These are phyloP conservation scores for Diprion similis DNA, from an alignment of 1,140 invertebrate genomes.

Conservation along the genomic window DNA sequence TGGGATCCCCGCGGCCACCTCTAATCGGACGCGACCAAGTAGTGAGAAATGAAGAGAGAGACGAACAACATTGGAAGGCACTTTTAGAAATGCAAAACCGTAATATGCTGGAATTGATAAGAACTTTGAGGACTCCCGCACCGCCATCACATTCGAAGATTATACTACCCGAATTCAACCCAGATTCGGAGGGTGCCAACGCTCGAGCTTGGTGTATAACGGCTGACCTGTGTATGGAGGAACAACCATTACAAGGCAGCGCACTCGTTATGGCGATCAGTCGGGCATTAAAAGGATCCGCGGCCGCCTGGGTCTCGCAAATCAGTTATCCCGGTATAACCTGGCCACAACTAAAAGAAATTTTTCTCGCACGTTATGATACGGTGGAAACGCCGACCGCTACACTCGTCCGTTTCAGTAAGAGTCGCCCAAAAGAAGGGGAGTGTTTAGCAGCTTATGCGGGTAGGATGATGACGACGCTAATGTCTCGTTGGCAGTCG, in stretches of 20 bases:
- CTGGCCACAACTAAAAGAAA: constrained; percentile 25
- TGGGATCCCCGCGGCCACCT: constrained; percentile 11
- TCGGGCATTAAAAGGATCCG: constrained; percentile 13
- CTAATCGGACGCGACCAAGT: background rate
- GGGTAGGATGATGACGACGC: background rate
- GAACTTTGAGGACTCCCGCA: constrained; percentile 9
- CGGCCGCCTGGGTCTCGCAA: constrained; percentile 21
- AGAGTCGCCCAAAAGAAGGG: constrained; percentile 13
- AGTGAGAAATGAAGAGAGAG: background rate
- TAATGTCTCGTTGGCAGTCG: constrained; percentile 16
- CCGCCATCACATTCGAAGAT: background rate
- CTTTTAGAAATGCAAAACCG: constrained; percentile 10
- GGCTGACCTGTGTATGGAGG: constrained; percentile 20
- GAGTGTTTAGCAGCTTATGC: constrained; percentile 17
- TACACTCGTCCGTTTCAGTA: constrained; percentile 15
- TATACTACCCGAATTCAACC: constrained; percentile 23
- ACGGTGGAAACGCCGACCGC: constrained; percentile 20
- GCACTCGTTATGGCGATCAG: constrained; percentile 22
- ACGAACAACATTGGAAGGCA: constrained; percentile 1
- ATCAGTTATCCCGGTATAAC: constrained; percentile 17
- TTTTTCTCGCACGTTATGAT: constrained; percentile 23
- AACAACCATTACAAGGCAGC: constrained; percentile 13
- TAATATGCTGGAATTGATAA: constrained; percentile 9
- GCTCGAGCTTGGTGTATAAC: constrained; percentile 22
- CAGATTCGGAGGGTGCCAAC: constrained; percentile 15